These are phyloP conservation scores for Abrostola tripartita DNA, from an alignment of 2,888 invertebrate genomes.

Conservation along the genomic window DNA sequence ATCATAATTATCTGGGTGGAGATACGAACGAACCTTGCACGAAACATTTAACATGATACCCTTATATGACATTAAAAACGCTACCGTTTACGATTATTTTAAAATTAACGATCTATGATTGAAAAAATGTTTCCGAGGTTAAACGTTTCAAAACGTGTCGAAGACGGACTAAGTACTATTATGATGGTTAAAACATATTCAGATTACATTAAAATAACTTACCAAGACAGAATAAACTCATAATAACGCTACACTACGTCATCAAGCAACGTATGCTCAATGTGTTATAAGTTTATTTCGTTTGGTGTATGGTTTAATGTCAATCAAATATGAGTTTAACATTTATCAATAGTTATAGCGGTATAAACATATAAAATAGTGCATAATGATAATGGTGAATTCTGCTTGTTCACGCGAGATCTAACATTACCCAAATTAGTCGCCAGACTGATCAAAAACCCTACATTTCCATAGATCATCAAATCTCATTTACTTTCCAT, in stretches of 20 bases:
- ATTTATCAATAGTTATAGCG: slow-evolving; percentile 51
- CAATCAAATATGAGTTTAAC: slow-evolving; percentile 34
- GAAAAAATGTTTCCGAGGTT: slow-evolving; percentile 36
- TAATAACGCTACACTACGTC: slow-evolving; percentile 8
- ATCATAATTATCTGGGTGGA: slow-evolving; percentile 42
- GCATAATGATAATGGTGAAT: slow-evolving; percentile 46
- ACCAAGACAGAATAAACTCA: slow-evolving; percentile 5
- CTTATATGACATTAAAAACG: slow-evolving; percentile 57
- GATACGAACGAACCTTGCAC: slow-evolving; percentile 51
- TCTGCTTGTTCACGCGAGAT: slow-evolving; percentile 53
- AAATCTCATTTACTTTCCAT: slow-evolving; percentile 37
- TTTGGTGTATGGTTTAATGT: slow-evolving; percentile 30
- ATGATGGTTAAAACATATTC: slow-evolving; percentile 46
- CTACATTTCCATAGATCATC: slow-evolving; percentile 31
- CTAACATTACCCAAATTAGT: slow-evolving; percentile 26
- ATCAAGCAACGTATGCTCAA: background rate
- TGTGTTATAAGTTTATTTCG: slow-evolving; percentile 13
- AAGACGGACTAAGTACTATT: slow-evolving; percentile 55
- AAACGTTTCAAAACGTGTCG: slow-evolving; percentile 51
- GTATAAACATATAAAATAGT: slow-evolving; percentile 62
- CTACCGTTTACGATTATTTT: slow-evolving; percentile 52
- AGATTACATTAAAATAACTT: slow-evolving; percentile 36
- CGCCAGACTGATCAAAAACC: slow-evolving; percentile 13
- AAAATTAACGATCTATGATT: slow-evolving; percentile 54
- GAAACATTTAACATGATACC: slow-evolving; percentile 55